Evolutionary conservation across 2,888 invertebrate species (phyloP).

Genomic region (Dendrolimus houi): DNA sequence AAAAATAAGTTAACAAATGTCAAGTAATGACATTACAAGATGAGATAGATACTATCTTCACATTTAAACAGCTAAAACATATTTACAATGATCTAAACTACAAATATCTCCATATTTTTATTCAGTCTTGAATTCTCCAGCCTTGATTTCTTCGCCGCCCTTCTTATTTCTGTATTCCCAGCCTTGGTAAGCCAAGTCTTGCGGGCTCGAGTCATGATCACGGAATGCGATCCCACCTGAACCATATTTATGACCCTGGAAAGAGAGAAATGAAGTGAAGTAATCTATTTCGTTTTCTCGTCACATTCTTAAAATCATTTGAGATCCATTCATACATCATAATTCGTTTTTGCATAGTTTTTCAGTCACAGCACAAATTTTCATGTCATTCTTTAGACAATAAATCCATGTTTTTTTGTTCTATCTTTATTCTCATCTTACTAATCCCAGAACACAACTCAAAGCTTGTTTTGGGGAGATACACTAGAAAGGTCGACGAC

Average conservation of each 20-base stretch:
- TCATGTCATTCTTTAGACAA: no score
- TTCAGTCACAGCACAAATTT: no score
- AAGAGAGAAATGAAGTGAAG: slow-evolving; percentile 1
- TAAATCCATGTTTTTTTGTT: no score
- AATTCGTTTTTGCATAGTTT: no score
- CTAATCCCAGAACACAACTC: no score
- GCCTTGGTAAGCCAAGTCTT: slow-evolving; percentile 84
- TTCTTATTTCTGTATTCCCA: slow-evolving; percentile 81
- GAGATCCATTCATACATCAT: no score
- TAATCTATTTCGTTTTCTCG: no score
- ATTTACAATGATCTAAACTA: background rate
- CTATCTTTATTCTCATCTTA: no score
- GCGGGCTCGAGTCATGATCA: slow-evolving; percentile 73
- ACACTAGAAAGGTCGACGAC: no score
- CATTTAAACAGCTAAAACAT: background rate
- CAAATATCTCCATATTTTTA: background rate
- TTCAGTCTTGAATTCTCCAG: slow-evolving; percentile 46
- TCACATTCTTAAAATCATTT: no score
- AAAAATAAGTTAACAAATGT: slow-evolving; percentile 3
- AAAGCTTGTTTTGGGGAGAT: no score
- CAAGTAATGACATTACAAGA: slow-evolving; percentile 3
- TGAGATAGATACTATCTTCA: slow-evolving; percentile 8
- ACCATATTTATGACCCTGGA: slow-evolving; percentile 43
- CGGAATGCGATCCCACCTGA: slow-evolving; percentile 80
- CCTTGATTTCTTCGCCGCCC: slow-evolving; percentile 63